Evolutionary conservation across 2,888 invertebrate genomes (phyloP).

Genomic region (Dugesia japonica): DNA sequence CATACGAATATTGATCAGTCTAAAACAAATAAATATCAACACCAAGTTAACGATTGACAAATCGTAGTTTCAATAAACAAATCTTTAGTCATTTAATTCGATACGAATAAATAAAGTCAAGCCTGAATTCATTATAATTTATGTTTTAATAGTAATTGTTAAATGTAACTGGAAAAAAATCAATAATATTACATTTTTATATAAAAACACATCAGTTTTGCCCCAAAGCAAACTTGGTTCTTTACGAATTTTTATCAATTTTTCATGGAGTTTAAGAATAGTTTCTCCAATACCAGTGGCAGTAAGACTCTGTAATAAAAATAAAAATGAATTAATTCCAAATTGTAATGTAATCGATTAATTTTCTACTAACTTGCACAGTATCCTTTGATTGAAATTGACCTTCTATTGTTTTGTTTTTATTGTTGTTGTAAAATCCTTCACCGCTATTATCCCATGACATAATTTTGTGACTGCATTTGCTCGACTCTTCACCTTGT

Average conservation of each 20-base stretch:
- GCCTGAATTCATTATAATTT: background rate
- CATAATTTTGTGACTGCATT: background rate
- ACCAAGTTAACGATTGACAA: no score
- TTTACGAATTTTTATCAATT: background rate
- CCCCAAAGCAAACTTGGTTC: conserved; percentile 3
- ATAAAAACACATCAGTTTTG: background rate
- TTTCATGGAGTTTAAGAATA: background rate
- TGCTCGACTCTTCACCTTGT: background rate
- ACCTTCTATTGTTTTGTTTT: background rate
- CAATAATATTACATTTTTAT: background rate
- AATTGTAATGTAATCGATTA: background rate
- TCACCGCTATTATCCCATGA: background rate
- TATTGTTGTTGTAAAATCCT: background rate
- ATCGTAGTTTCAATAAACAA: background rate
- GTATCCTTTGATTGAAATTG: no score
- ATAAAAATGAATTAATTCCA: background rate
- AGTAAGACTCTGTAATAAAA: background rate
- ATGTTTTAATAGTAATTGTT: background rate
- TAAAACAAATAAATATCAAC: no score
- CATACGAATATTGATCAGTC: background rate
- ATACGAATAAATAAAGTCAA: background rate
- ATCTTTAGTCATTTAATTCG: background rate
- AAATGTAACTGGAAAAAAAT: background rate
- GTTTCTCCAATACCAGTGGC: background rate
- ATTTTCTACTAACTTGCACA: no score